These are phyloP conservation scores for Epinotia brunnichana DNA, from an alignment of 2,888 invertebrate genomes.

Conservation along the genomic window DNA sequence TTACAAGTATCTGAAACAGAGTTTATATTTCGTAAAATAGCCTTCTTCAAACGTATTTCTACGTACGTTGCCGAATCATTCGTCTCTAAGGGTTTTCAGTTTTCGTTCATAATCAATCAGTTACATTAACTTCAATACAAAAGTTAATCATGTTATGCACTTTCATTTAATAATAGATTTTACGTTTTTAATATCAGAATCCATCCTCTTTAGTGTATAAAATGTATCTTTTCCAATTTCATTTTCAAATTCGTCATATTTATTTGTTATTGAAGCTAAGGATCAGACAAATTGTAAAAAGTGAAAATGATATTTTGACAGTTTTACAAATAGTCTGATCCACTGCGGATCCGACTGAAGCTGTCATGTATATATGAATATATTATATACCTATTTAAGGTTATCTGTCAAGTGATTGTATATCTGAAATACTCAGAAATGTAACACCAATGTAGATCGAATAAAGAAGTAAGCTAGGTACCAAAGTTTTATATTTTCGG, in stretches of 20 bases:
- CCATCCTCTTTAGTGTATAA: background rate
- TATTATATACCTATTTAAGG: constrained; percentile 39
- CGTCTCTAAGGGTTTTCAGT: constrained; percentile 1
- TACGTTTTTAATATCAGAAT: background rate
- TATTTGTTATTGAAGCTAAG: constrained; percentile 1
- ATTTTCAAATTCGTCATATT: background rate
- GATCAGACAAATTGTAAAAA: constrained; percentile 2
- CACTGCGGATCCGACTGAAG: constrained; percentile 22
- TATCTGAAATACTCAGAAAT: constrained; percentile 41
- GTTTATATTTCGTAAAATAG: constrained; percentile 10
- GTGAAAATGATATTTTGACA: constrained; percentile 2
- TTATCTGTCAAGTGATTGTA: constrained; percentile 37
- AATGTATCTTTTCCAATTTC: background rate
- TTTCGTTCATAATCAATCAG: background rate
- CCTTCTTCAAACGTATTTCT: constrained; percentile 1
- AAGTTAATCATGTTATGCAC: background rate
- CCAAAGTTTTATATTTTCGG: constrained; percentile 82
- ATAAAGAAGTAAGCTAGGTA: constrained; percentile 74
- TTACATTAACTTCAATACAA: background rate
- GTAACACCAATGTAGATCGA: constrained; percentile 51
- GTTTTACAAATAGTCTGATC: constrained; percentile 11
- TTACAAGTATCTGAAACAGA: constrained; percentile 7
- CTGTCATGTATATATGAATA: constrained; percentile 36
- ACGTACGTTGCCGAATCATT: background rate
- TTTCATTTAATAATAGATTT: background rate